A percentile compares a stretch with the other conserved stretches of the same genome.
These are phyloP conservation scores for Bungarus multicinctus DNA, from an alignment of 2,113 vertebrate species.

Conservation along the genomic window DNA sequence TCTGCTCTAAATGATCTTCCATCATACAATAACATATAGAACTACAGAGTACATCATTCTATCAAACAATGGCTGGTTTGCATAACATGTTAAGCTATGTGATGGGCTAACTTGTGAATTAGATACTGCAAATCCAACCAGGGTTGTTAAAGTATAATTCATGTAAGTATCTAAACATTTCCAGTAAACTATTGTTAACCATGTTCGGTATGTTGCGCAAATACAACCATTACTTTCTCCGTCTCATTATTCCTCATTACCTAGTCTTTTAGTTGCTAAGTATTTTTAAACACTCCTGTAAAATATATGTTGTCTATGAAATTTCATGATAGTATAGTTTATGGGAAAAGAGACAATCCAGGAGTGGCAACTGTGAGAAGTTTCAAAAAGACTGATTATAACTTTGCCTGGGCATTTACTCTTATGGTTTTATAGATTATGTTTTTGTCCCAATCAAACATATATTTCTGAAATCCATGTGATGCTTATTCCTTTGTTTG, in stretches of 20 bases:
- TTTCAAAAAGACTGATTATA: not conserved
- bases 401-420: not conserved
- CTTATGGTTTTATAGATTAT: not conserved
- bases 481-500: not conserved
- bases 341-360: not conserved
- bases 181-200: not conserved
- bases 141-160: not conserved
- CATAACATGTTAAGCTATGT: not conserved
- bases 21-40: not conserved
- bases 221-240: not conserved
- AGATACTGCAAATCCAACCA: not conserved
- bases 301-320: not conserved
- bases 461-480: not conserved
- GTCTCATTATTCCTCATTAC: not conserved
- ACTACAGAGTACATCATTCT: not conserved
- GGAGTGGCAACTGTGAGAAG: not conserved
- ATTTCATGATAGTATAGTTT: not conserved
- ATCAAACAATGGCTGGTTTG: not conserved
- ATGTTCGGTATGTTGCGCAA: not conserved
- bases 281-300: not conserved
- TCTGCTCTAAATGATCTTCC: not conserved
- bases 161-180: not conserved
- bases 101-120: not conserved
- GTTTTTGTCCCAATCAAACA: not conserved
- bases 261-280: not conserved